Percentiles rank a stretch among this genome's conserved stretches.
phyloP scores from a whole-genome alignment of 2,888 invertebrate species.

The Halictus quadricinctus region DNA sequence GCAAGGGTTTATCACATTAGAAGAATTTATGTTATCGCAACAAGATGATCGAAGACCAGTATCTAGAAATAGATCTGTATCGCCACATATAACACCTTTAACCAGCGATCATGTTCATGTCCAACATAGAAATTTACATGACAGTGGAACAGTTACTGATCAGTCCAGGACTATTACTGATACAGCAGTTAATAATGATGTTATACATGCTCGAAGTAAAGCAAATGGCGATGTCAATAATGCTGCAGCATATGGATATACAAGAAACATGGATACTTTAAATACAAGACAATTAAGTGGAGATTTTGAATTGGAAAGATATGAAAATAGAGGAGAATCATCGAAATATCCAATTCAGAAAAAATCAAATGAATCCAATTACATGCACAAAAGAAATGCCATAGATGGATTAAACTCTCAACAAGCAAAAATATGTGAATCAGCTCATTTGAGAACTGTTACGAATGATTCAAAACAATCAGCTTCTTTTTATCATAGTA shows the following conservation, averaged over 20 bases:
- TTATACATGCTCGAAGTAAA: slow-evolving; percentile 71
- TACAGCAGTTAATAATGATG: slow-evolving; percentile 68
- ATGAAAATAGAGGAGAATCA: slow-evolving; percentile 48
- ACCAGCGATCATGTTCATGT: slow-evolving; percentile 77
- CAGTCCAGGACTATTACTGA: slow-evolving; percentile 52
- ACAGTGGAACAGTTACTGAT: slow-evolving; percentile 49
- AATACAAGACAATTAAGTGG: slow-evolving; percentile 37
- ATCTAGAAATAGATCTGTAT: slow-evolving; percentile 62
- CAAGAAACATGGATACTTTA: slow-evolving; percentile 44
- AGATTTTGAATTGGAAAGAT: slow-evolving; percentile 37
- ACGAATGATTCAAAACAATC: slow-evolving; percentile 36
- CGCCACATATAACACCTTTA: slow-evolving; percentile 70
- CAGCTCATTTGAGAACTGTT: slow-evolving; percentile 20
- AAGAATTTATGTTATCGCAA: slow-evolving; percentile 90
- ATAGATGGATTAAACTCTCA: slow-evolving; percentile 39
- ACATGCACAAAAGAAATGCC: slow-evolving; percentile 40
- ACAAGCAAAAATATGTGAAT: slow-evolving; percentile 34
- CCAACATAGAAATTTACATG: slow-evolving; percentile 71
- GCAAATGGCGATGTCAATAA: slow-evolving; percentile 67
- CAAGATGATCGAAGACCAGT: slow-evolving; percentile 87
- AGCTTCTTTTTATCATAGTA: slow-evolving; percentile 34
- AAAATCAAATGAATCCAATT: slow-evolving; percentile 48
- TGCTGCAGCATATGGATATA: slow-evolving; percentile 31
- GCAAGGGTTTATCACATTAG: slow-evolving; percentile 89
- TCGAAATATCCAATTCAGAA: slow-evolving; percentile 47